phyloP scores from a whole-genome alignment of 2,797 vertebrate genomes.

The Artibeus jamaicensis region DNA sequence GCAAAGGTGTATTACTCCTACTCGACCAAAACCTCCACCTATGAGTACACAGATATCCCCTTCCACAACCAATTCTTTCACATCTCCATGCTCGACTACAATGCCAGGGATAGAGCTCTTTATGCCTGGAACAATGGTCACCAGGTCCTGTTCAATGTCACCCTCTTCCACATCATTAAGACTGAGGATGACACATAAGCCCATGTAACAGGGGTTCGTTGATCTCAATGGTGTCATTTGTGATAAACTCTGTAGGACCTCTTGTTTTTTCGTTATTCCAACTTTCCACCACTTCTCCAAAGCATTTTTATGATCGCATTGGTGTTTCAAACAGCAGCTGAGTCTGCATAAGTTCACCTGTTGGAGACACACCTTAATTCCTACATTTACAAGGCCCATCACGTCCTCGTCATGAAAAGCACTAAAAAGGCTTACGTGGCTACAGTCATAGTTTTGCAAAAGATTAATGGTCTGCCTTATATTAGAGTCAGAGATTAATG shows the following conservation, averaged over 20 bases:
- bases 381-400: constrained; percentile 69
- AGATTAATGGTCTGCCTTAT: constrained; percentile 89
- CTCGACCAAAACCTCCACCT: constrained; percentile 95
- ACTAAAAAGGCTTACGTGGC: constrained; percentile 80
- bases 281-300: constrained; percentile 68
- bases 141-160: constrained; percentile 98
- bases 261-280: neutral
- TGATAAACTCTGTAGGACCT: constrained; percentile 46
- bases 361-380: constrained; percentile 78
- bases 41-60: constrained; percentile 97
- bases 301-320: constrained; percentile 76
- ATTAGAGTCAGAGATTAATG: constrained; percentile 85
- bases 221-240: constrained; percentile 22
- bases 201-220: constrained; percentile 78
- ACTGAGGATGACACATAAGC: constrained; percentile 94
- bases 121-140: constrained; percentile 99
- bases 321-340: constrained; percentile 65
- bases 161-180: constrained; percentile 97
- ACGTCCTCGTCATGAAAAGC: constrained; percentile 78
- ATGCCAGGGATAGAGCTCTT: constrained; percentile 94
- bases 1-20: constrained; percentile 99
- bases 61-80: constrained; percentile 99
- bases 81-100: constrained; percentile 99
- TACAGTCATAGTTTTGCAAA: constrained; percentile 85
- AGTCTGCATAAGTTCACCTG: constrained; percentile 74